These are phyloP conservation scores for Poecilia velifera DNA, from an alignment of 2,797 vertebrate genomes.

Conservation along the genomic window DNA sequence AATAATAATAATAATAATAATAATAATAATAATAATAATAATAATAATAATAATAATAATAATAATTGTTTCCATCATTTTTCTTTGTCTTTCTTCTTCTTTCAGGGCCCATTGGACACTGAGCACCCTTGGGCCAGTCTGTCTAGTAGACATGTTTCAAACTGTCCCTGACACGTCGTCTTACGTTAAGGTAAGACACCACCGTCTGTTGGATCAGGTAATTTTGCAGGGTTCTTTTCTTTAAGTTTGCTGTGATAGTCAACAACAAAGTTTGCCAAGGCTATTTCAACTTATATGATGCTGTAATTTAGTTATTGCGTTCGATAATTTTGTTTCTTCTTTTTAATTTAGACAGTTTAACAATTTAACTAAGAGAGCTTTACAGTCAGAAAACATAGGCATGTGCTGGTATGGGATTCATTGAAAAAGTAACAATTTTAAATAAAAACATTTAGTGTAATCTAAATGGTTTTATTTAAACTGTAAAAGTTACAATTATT, in stretches of 20 bases:
- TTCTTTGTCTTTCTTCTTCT: background rate
- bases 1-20: background rate
- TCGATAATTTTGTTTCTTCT: background rate
- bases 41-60: background rate
- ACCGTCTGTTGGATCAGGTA: constrained; percentile 87
- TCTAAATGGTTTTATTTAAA: background rate
- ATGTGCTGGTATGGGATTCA: background rate
- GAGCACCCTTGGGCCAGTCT: constrained; percentile 63
- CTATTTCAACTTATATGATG: background rate
- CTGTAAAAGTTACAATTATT: background rate
- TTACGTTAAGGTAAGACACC: constrained; percentile 98
- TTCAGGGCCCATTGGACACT: constrained; percentile 65
- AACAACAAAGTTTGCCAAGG: background rate
- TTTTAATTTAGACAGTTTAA: background rate
- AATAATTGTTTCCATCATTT: background rate
- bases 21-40: background rate
- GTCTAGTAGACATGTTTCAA: constrained; percentile 92
- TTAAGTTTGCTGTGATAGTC: background rate
- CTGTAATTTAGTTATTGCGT: background rate
- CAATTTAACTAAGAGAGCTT: background rate
- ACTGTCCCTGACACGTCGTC: constrained; percentile 96
- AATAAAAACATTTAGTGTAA: background rate
- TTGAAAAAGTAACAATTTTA: background rate
- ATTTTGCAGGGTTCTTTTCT: constrained; percentile 57
- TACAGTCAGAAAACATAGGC: background rate